These are phyloP conservation scores for Orycteropus afer DNA, from an alignment of 2,113 vertebrate species.

Conservation along the genomic window DNA sequence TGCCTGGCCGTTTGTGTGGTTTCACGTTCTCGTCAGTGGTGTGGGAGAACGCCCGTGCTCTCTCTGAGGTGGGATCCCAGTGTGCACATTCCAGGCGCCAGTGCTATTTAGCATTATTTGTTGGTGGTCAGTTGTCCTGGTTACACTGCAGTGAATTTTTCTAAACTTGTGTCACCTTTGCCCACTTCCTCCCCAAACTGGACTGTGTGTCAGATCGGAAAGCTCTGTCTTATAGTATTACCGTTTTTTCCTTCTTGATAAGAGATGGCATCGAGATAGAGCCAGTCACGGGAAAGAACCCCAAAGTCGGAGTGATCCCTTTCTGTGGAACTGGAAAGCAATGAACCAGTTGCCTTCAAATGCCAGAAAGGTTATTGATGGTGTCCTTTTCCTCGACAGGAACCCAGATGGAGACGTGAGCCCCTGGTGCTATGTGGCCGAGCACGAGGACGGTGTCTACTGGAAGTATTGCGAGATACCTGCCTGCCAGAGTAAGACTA, in stretches of 20 bases:
- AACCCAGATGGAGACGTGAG: constrained; percentile 97
- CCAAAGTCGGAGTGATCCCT: neutral
- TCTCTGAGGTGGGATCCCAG: neutral
- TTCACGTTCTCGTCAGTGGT: neutral
- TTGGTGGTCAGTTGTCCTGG: neutral
- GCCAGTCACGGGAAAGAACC: neutral
- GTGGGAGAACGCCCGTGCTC: neutral
- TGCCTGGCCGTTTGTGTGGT: neutral
- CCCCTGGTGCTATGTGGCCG: constrained; percentile 97
- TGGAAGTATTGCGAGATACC: constrained; percentile 98
- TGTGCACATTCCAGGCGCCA: neutral
- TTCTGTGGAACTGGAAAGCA: constrained; percentile 1
- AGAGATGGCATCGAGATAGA: neutral
- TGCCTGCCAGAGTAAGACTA: constrained; percentile 93
- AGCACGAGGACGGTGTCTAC: constrained; percentile 95
- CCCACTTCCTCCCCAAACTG: neutral
- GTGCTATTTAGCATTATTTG: neutral
- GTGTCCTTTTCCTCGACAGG: constrained; percentile 83
- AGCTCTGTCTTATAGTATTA: neutral
- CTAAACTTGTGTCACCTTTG: neutral
- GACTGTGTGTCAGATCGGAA: neutral
- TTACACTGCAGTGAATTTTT: neutral
- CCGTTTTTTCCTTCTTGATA: neutral
- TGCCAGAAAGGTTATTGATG: neutral
- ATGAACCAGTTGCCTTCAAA: neutral